phyloP scores from a whole-genome alignment of 2,888 invertebrate species.

The Hipparchia sbordonii region DNA sequence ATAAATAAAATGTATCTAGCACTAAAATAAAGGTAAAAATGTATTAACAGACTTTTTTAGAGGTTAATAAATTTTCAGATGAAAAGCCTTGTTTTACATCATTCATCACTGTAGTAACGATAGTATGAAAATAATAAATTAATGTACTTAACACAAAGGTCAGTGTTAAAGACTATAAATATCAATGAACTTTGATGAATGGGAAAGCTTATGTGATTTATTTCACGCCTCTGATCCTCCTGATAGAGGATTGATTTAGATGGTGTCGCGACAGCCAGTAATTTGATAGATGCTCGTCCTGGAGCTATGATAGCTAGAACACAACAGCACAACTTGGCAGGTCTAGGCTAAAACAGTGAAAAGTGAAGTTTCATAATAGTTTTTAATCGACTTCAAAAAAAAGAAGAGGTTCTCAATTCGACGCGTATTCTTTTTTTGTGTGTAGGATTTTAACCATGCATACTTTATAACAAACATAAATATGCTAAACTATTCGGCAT shows the following conservation, averaged over 20 bases:
- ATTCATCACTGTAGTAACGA: conserved; percentile 25
- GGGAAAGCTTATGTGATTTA: conserved; percentile 54
- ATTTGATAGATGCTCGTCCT: conserved; percentile 62
- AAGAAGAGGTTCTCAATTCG: too few relatives aligned
- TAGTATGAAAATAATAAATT: conserved; percentile 23
- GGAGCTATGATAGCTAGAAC: conserved; percentile 35
- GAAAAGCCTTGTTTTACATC: not conserved
- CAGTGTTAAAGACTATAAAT: conserved; percentile 39
- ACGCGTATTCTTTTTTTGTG: too few relatives aligned
- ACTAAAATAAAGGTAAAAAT: not conserved
- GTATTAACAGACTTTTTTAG: not conserved
- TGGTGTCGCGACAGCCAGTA: conserved; percentile 54
- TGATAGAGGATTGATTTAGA: conserved; percentile 66
- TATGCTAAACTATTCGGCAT: too few relatives aligned
- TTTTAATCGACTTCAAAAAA: too few relatives aligned
- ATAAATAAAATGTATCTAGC: not conserved
- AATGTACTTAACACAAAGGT: conserved; percentile 23
- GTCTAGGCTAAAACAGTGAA: not conserved
- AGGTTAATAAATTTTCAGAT: not conserved
- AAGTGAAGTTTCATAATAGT: not conserved
- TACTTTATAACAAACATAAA: too few relatives aligned
- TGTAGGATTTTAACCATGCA: too few relatives aligned
- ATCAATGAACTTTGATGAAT: conserved; percentile 59
- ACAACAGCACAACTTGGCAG: not conserved
- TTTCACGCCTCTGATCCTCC: conserved; percentile 54